Evolutionary conservation across 2,888 invertebrate species (phyloP), one percentile per base, ranked within the genome.

Genomic region (Dryomyza anilis): DNA sequence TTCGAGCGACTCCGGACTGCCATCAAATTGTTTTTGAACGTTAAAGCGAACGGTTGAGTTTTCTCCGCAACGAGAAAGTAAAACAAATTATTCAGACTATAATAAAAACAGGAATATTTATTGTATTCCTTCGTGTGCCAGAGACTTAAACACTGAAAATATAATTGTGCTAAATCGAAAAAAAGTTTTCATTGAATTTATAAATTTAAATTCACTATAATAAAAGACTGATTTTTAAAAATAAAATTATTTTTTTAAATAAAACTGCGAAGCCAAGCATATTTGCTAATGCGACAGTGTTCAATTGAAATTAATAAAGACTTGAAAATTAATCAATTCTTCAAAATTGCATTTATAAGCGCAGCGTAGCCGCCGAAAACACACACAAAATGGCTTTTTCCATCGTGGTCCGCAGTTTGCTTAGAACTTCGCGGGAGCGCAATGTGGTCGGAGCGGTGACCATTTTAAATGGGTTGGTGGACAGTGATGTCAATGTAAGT

Each of bases 341-440:
- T 2, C 2, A 21, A 56, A 23, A 16, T n/a, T n/a, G n/a, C n/a
- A n/a, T n/a, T n/a, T n/a, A n/a, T n/a, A n/a, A n/a, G n/a, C n/a
- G n/a, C n/a, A n/a, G n/a, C n/a, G n/a, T n/a, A n/a, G n/a, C n/a
- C n/a, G n/a, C n/a, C n/a, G n/a, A n/a, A n/a, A n/a, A n/a, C n/a
- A n/a, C n/a, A 46, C 7, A 45, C 33, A 71, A 68, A 58, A 76
- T 79, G 79, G 76, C 76, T 55, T 75, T 79, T 67, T 72, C 72
- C 45, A 74, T 79, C 72, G 73, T 78, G 43, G 78, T 77, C 63
- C 79, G 79, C 63, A 69, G 70, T 56, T 67, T 79, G 60, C 73
- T 78, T 76, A 79, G 79, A 65, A 76, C 78, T 68, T 79, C 79
- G 65, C 74, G 73, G 71, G 79, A 79, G 71, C 79, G 79, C 71